Evolutionary conservation across 1,140 invertebrate genomes (phyloP).

Genomic region (Heliconius nattereri): DNA sequence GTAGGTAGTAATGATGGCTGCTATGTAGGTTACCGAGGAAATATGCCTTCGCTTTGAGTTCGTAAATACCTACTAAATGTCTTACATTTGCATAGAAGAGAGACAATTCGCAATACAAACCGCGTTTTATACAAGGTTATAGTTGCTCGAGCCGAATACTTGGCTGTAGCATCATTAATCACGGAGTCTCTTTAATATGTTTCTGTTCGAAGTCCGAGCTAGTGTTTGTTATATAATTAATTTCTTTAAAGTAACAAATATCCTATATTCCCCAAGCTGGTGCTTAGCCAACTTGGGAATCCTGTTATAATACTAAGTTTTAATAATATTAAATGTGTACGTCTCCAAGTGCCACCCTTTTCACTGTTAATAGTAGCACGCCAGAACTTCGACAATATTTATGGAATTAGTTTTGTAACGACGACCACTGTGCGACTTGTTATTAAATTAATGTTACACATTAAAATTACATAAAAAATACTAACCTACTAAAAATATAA

Average conservation of each 20-base stretch:
- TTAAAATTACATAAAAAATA: not conserved
- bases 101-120: conserved; percentile 47
- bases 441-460: not conserved
- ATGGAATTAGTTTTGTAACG: conserved; percentile 58
- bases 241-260: conserved; percentile 65
- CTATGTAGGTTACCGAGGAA: conserved; percentile 54
- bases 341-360: conserved; percentile 64
- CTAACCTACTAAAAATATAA: too few species aligned
- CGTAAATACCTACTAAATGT: conserved; percentile 49
- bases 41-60: conserved; percentile 48
- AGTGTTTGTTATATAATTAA: conserved; percentile 75
- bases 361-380: conserved; percentile 57
- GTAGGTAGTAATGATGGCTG: conserved; percentile 56
- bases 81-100: conserved; percentile 66
- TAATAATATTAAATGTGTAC: conserved; percentile 66
- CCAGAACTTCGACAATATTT: conserved; percentile 62
- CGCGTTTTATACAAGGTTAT: conserved; percentile 36
- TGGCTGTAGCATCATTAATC: conserved; percentile 68
- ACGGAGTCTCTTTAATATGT: conserved; percentile 75
- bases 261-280: conserved; percentile 52
- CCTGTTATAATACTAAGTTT: conserved; percentile 66
- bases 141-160: conserved; percentile 54
- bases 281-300: conserved; percentile 58
- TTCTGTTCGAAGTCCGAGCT: conserved; percentile 68
- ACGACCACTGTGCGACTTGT: not conserved